A percentile compares a stretch with the other conserved stretches of the same genome.
Conservation (phyloP, 1,140 invertebrate genomes). For the Apolygus lucorum region DNA sequence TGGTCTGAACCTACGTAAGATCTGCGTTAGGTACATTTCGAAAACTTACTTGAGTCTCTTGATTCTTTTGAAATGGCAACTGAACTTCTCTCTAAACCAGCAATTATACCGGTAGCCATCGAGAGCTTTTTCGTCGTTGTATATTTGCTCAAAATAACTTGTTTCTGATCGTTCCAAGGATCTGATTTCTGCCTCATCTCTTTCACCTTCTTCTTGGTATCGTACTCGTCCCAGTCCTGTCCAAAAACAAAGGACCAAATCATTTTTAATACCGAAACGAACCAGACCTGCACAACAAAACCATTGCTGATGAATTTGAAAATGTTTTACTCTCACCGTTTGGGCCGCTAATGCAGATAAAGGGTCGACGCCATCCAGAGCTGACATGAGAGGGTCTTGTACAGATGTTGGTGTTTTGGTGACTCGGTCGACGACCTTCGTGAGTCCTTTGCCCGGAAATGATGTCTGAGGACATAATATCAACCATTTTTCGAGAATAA, state of each 20-base stretch:
- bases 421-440: not conserved
- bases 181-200: conserved; percentile 46
- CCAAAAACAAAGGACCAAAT: not conserved
- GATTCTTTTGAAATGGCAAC: not conserved
- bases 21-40: too few relatives aligned
- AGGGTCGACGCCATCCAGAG: conserved; percentile 64
- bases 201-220: conserved; percentile 35
- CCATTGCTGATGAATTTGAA: too few relatives aligned
- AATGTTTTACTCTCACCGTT: too few relatives aligned
- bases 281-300: not conserved
- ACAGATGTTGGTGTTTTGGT: not conserved
- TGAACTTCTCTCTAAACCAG: conserved; percentile 40
- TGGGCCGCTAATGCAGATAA: conserved; percentile 54
- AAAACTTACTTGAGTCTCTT: not conserved
- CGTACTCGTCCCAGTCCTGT: conserved; percentile 42
- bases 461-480: too few relatives aligned
- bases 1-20: too few relatives aligned
- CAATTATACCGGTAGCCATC: conserved; percentile 46
- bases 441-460: too few relatives aligned
- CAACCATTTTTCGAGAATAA: too few relatives aligned
- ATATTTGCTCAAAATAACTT: conserved; percentile 71
- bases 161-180: conserved; percentile 62
- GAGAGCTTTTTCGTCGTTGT: conserved; percentile 86
- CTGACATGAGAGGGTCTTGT: conserved; percentile 48
- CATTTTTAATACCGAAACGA: not conserved